phyloP scores from a whole-genome alignment of 1,140 invertebrate species.

The Brachionus sp. region DNA sequence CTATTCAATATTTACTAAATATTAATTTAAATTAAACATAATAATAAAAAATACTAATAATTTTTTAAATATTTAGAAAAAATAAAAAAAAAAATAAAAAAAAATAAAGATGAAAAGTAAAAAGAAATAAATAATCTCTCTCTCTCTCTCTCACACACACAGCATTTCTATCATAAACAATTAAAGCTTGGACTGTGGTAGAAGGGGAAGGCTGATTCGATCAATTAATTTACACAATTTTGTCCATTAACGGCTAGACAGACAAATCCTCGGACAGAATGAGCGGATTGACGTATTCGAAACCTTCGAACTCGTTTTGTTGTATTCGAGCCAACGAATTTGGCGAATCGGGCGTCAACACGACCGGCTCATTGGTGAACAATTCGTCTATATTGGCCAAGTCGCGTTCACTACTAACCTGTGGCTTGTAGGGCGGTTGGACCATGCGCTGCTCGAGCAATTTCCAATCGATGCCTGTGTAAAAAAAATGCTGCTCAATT shows the following conservation, averaged over 20 bases:
- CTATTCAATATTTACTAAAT: constrained; percentile 9
- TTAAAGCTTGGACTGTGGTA: neutral
- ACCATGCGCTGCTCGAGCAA: constrained; percentile 92
- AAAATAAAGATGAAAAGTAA: too few species aligned
- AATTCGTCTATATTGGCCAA: constrained; percentile 98
- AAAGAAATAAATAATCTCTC: neutral
- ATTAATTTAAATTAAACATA: neutral
- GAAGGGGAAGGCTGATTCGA: neutral
- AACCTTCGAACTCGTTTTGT: constrained; percentile 46
- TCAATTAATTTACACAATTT: neutral
- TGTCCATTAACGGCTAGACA: neutral
- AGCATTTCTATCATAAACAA: neutral
- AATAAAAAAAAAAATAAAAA: neutral
- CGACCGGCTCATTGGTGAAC: constrained; percentile 94
- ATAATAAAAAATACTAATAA: neutral
- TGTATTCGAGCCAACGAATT: constrained; percentile 17
- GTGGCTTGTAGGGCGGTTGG: constrained; percentile 89
- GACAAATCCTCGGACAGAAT: constrained; percentile 20
- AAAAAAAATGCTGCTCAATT: constrained; percentile 91
- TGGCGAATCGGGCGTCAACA: constrained; percentile 72
- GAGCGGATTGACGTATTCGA: constrained; percentile 45
- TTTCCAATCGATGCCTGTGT: constrained; percentile 97
- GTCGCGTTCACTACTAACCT: constrained; percentile 70
- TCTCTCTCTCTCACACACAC: neutral
- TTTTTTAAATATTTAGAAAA: neutral